Evolutionary conservation across 2,113 vertebrate genomes (phyloP).

Genomic region (Misgurnus anguillicaudatus): DNA sequence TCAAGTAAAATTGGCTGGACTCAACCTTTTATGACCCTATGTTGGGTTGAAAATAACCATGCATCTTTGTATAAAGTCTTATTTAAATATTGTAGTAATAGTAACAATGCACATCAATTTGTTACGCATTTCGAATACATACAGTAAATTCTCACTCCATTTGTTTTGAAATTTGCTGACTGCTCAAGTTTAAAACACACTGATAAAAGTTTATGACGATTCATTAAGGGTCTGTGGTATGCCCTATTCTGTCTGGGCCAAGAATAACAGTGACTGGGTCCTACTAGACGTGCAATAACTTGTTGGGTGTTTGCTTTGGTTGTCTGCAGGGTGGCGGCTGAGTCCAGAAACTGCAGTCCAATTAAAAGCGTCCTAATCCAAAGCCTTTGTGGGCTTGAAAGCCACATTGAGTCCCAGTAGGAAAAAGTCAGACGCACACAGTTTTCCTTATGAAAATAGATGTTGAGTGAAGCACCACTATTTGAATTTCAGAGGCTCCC

Average conservation of each 20-base stretch:
- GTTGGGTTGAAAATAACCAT: no score
- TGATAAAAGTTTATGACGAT: background rate
- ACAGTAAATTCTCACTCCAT: no score
- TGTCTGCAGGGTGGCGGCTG: constrained; percentile 8
- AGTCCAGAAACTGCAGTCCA: constrained; percentile 30
- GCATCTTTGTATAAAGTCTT: no score
- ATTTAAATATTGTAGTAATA: background rate
- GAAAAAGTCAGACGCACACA: background rate
- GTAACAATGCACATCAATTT: no score
- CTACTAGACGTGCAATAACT: constrained; percentile 8
- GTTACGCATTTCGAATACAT: no score
- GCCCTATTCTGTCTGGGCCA: constrained; percentile 6
- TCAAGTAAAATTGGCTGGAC: no score
- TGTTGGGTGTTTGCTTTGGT: constrained; percentile 21
- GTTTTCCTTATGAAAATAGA: background rate
- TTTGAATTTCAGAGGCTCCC: constrained; percentile 3
- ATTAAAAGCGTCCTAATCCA: constrained; percentile 28
- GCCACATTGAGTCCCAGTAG: background rate
- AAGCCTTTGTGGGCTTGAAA: constrained; percentile 14
- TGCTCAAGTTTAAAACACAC: no score
- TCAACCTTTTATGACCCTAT: no score
- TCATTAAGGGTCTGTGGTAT: background rate
- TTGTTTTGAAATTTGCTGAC: no score
- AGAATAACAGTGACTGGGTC: constrained; percentile 12
- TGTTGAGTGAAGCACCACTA: background rate